Base-by-base conservation (phyloP, 1,140 invertebrate species). In the Lethrus apterus region DNA sequence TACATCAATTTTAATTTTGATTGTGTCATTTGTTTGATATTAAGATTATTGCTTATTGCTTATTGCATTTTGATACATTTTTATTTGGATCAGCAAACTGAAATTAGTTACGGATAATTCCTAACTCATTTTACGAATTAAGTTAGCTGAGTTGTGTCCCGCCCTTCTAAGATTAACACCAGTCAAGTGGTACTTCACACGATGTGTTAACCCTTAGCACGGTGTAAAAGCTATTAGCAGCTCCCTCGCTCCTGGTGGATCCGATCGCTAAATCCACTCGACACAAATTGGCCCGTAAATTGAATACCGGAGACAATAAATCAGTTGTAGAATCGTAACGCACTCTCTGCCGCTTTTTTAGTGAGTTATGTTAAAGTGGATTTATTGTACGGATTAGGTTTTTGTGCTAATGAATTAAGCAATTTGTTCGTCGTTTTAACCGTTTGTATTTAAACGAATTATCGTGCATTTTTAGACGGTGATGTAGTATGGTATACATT, bases 221-320 rank as follows among this genome's bases (percentile, higher is more conserved):
- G 45, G 51, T 54, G 54, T 51, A 40, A 52, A 48, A 51, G 54
- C 56, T 56, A 55, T 60, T 60, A 60, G 56, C 44, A 44, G 31
- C 31, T 40, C 35, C 14, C 24, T 26, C 24, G 5, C 7, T 38
- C n/a, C 35, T 31, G 30, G 40, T 44, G 50, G 50, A 54, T 57
- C 50, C 53, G 56, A 58, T 59, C 57, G 58, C 56, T 62, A 62
- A 56, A 62, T 57, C 50, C 56, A 52, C 56, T 58, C 49, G 60
- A 62, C 60, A 60, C 60, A 62, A 62, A 62, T 62, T 62, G 60
- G 58, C 60, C 56, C 60, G 60, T 62, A 62, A 62, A 62, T 62
- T 60, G 54, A 62, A 58, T 58, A 57, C 54, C 60, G 57, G 51
- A 57, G 52, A 58, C 56, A 54, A 62, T 62, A 62, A 62, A 62